Evolutionary conservation across 1,140 invertebrate species (phyloP).

Genomic region (Lethrus apterus): DNA sequence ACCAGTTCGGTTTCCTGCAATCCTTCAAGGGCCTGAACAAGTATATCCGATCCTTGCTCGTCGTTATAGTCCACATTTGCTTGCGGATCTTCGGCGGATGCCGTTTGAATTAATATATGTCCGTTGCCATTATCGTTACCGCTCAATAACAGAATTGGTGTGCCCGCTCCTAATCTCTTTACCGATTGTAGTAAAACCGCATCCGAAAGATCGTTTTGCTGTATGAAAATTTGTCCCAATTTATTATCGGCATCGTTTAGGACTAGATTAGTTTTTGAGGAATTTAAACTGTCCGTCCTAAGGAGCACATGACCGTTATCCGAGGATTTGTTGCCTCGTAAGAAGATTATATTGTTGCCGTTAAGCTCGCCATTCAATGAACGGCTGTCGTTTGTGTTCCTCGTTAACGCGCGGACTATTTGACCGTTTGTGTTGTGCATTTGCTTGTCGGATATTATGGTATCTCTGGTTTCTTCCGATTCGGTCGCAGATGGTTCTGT

Average conservation of each 20-base stretch:
- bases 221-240: slow-evolving; percentile 32
- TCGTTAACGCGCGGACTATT: slow-evolving; percentile 3
- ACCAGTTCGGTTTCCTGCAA: slow-evolving; percentile 26
- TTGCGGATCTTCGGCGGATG: slow-evolving; percentile 15
- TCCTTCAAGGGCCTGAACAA: slow-evolving; percentile 30
- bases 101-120: slow-evolving; percentile 37
- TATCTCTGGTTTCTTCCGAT: slow-evolving; percentile 8
- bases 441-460: slow-evolving; percentile 14
- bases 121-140: slow-evolving; percentile 34
- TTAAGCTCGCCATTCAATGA: slow-evolving; percentile 26
- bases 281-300: slow-evolving; percentile 27
- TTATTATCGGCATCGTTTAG: slow-evolving; percentile 15
- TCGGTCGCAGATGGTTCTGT: slow-evolving; percentile 12
- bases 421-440: slow-evolving; percentile 25
- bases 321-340: slow-evolving; percentile 31
- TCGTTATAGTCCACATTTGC: slow-evolving; percentile 18
- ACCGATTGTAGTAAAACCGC: slow-evolving; percentile 36
- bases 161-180: slow-evolving; percentile 34
- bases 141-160: slow-evolving; percentile 37
- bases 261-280: slow-evolving; percentile 17
- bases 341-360: slow-evolving; percentile 36
- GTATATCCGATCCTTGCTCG: slow-evolving; percentile 21
- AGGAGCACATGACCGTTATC: slow-evolving; percentile 36
- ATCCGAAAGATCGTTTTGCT: slow-evolving; percentile 35
- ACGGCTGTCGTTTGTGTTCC: slow-evolving; percentile 4